Evolutionary conservation across 92 coral and sea anemone genomes (phyloP), one percentile per base, ranked within the genome.

Genomic region (Phenganax stokvisi): DNA sequence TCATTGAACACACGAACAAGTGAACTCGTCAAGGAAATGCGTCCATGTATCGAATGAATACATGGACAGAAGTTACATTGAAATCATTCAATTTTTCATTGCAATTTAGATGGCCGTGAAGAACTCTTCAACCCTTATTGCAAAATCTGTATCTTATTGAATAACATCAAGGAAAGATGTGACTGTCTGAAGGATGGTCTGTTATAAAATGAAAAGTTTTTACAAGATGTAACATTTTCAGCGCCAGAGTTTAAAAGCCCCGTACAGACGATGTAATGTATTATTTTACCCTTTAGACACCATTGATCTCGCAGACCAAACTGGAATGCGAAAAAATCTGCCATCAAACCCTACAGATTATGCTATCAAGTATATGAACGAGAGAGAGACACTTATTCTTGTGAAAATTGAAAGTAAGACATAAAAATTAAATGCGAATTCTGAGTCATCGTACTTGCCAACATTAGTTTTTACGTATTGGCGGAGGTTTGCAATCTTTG

Each of bases 121-220:
- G 97, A 94, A 51, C 91, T 94, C 54, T 94, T 94, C 77, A 94
- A 94, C 59, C 98, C 98, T 1, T 83, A 91, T 85, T 90, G 98
- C 54, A 89, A 90, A 86, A 89, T 89, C 82, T 88, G 93, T 29
- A 82, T 85, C 61, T 85, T 94, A 73, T 84, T 94, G 17, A 89
- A 80, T 81, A 92, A 94, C 81, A 94, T 94, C 80, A 94, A 86
- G 73, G 94, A 94, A 47, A 90, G 98, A 68, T 94, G 98, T 65
- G 98, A 94, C 63, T 91, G 97, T 78, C 89, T 90, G 15, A 92
- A 92, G 56, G 98, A 94, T 59, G 98, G 97, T 94, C 37, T 30
- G 16, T 72, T 44, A 52, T 51, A n/a, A 17, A 10, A 12, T 5
- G 57, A 44, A 44, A 16, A 20, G 25, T 20, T 20, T 20, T 20